Base-by-base conservation (phyloP, 2,113 vertebrate genomes). In the Pseudonaja textilis region DNA sequence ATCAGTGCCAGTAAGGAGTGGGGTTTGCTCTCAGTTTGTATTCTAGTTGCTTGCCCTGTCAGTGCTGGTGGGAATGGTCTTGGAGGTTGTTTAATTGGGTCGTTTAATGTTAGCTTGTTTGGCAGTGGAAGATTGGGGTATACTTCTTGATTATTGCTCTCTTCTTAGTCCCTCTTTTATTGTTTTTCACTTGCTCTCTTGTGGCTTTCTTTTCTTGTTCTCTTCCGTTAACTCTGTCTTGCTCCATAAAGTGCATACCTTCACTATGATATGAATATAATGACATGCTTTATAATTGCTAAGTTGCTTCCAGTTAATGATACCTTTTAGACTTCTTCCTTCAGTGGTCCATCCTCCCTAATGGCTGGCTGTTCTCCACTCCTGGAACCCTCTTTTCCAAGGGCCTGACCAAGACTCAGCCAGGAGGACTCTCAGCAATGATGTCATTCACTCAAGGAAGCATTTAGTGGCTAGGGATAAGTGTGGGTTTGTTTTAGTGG, bases 371-470 rank as follows among this genome's bases (percentile, higher is more conserved):
- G 47, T 42, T 92, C 59, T 88, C 47, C 59, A 52, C 45, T 57
- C 54, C 85, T 59, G 47, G 74, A 91, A 91, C 74, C 54, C 39
- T 91, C 74, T 91, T 85, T 91, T 91, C 34, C 52, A 56, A 85
- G 39, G 52, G 34, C 29, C 39, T 86, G 85, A 61, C 57, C 59
- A 92, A 88, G 45, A 50, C 59, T 42, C n/a, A 92, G 16, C 11
- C 14, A 11, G 56, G 59, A 92, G 14, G 29, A 3, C 5, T 54
- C 8, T 11, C 47, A 92, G 23, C 39, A 64, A 87, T 54, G 86
- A 69, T 92, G 34, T 88, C 64, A 88, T 92, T 88, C 12, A 74
- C 59, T 92, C 69, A 92, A 92, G 86, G 86, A 92, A 92, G n/a
- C 86, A 88, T 26, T 69, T 57, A 61, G 85, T 91, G 90, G 85